Conservation (phyloP, 2,113 vertebrate species). For the Verasper variegatus region DNA sequence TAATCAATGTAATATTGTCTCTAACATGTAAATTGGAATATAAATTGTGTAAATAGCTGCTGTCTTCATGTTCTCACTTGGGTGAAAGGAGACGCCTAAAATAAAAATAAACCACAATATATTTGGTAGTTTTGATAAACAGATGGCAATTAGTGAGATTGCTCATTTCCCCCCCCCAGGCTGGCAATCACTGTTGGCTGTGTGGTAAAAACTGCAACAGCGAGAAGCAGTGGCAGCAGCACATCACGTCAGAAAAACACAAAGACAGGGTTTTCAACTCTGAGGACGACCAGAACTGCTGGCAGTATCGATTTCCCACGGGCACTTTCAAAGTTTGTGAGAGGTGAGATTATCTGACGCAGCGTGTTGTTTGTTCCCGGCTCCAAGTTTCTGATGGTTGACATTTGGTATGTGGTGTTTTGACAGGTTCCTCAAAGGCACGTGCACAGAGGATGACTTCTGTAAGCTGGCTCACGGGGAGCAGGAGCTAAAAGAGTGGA, state of each 20-base stretch:
- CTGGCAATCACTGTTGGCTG: constrained; percentile 98
- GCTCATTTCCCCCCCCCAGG: constrained; percentile 75
- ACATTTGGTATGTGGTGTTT: constrained; percentile 4
- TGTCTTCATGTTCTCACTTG: background rate
- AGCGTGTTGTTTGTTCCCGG: background rate
- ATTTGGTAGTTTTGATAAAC: background rate
- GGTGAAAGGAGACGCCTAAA: background rate
- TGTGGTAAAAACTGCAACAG: constrained; percentile 99
- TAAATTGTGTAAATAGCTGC: background rate
- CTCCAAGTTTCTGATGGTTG: background rate
- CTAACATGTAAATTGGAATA: too few relatives aligned
- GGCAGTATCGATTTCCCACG: constrained; percentile 97
- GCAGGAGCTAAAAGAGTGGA: constrained; percentile 94
- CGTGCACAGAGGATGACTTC: constrained; percentile 89
- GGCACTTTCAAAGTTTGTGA: constrained; percentile 95
- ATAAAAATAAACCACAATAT: background rate
- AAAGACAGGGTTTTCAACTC: constrained; percentile 97
- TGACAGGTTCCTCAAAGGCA: constrained; percentile 87
- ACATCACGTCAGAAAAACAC: constrained; percentile 98
- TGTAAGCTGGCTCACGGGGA: constrained; percentile 95
- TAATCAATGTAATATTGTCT: too few relatives aligned
- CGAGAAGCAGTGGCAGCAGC: constrained; percentile 98
- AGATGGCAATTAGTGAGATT: background rate
- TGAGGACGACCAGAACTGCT: constrained; percentile 96
- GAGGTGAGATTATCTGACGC: constrained; percentile 79